Evolutionary conservation across 2,888 invertebrate genomes (phyloP), one percentile per base, ranked within the genome.

Genomic region (Odontothrips loti): DNA sequence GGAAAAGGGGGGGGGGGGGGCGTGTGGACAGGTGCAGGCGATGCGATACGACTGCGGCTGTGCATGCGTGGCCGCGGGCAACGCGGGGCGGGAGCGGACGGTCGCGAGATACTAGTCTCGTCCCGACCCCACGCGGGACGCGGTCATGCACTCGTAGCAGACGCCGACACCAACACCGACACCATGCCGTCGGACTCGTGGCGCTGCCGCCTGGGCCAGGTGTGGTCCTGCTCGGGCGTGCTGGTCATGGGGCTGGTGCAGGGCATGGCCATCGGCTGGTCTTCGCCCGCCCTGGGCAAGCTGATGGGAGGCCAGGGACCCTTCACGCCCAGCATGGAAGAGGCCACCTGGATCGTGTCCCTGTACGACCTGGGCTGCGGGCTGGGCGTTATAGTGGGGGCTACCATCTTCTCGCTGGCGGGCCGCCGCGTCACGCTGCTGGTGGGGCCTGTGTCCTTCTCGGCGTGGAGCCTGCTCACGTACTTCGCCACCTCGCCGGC

Each of bases 211-310:
- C 27, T 75, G 23, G 68, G 68, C 11, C 68, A 75, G 68, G 68
- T 75, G 68, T 27, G 68, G 27, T 23, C 68, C 23, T 75, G 68
- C 68, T 23, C 68, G 23, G 68, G 27, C 68, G 68, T 75, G 68
- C 68, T 75, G 11, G 27, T 27, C 23, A n/a, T 75, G 27, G 68
- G 68, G 23, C 68, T 75, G 68, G 68, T 75, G 68, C 68, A 75
- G 68, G 68, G 68, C 68, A 75, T 75, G 68, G 68, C 68, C 68
- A 75, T 75, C 27, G 68, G 68, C 68, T 75, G 68, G 68, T 75
- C 68, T 8, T 75, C 68, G 68, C 68, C 68, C 68, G 68, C 68
- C 9, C 68, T 75, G 23, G 27, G 6, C 68, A 75, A 75, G 68
- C 68, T 75, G 23, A 12, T 12, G 9, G 2, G 0, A 1, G 68